Conservation (phyloP, 2,797 vertebrate species). For the Anguilla obscura region DNA sequence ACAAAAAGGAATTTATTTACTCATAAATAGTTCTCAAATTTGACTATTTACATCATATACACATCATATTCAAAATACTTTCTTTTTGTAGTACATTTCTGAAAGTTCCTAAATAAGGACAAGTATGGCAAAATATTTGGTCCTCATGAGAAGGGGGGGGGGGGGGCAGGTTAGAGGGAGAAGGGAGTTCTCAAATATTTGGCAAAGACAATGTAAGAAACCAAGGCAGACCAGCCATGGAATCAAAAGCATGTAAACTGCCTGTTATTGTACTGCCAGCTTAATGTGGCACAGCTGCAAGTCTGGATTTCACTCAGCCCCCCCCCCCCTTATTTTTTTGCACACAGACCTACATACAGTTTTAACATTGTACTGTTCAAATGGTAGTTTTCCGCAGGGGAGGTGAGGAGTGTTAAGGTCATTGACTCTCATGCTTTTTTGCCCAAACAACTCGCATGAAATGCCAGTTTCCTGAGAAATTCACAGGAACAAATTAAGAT, state of each 20-base stretch:
- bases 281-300: slow-evolving; percentile 47
- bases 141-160: slow-evolving; percentile 62
- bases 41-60: slow-evolving; percentile 95
- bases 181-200: slow-evolving; percentile 48
- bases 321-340: not conserved
- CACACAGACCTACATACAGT: not conserved
- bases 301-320: not conserved
- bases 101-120: slow-evolving; percentile 59
- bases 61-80: slow-evolving; percentile 98
- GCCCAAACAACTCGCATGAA: not conserved
- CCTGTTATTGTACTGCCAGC: slow-evolving; percentile 34
- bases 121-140: slow-evolving; percentile 73
- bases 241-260: slow-evolving; percentile 40
- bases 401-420: not conserved
- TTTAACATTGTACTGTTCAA: not conserved
- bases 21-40: slow-evolving; percentile 97
- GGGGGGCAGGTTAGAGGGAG: slow-evolving; percentile 35
- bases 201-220: slow-evolving; percentile 50
- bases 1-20: slow-evolving; percentile 88
- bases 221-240: slow-evolving; percentile 47
- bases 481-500: not conserved
- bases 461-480: not conserved
- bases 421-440: not conserved
- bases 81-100: slow-evolving; percentile 76
- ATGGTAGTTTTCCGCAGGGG: not conserved